A percentile compares a stretch with the other conserved stretches of the same genome.
phyloP scores from a whole-genome alignment of 2,113 vertebrate genomes.

The Rhineura floridana region DNA sequence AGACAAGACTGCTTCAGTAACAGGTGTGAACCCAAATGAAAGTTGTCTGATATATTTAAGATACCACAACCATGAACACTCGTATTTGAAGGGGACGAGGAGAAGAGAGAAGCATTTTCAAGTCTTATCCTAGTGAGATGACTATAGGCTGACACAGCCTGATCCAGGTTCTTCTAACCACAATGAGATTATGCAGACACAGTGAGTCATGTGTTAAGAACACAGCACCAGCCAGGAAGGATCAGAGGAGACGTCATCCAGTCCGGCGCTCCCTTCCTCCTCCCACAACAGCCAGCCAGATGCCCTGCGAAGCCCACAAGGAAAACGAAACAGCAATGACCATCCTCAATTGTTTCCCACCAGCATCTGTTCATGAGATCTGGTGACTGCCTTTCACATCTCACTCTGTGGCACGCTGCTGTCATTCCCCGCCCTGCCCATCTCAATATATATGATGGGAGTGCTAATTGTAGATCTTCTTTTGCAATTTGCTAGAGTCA shows the following conservation, averaged over 20 bases:
- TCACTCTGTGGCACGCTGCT: background rate
- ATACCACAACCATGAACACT: background rate
- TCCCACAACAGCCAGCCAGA: too few species aligned
- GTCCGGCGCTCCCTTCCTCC: background rate
- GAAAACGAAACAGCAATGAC: background rate
- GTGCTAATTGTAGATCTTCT: conserved; percentile 16
- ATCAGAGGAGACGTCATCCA: too few species aligned
- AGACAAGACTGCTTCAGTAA: background rate
- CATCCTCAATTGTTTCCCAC: too few species aligned
- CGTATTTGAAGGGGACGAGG: background rate
- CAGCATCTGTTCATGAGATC: background rate
- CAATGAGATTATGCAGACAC: background rate
- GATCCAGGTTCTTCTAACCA: too few species aligned
- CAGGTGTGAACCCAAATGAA: background rate
- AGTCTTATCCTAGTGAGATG: background rate
- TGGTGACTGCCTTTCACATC: too few species aligned
- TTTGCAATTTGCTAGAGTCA: background rate
- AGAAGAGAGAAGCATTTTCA: too few species aligned
- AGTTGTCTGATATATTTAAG: background rate
- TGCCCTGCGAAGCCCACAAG: background rate
- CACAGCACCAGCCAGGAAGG: background rate
- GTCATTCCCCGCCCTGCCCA: conserved; percentile 13
- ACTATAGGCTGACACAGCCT: background rate
- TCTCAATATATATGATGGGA: background rate
- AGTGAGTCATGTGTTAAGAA: background rate